A percentile compares a stretch with the other conserved stretches of the same genome.
phyloP scores from a whole-genome alignment of 2,113 vertebrate species.

The Antigone vipio region DNA sequence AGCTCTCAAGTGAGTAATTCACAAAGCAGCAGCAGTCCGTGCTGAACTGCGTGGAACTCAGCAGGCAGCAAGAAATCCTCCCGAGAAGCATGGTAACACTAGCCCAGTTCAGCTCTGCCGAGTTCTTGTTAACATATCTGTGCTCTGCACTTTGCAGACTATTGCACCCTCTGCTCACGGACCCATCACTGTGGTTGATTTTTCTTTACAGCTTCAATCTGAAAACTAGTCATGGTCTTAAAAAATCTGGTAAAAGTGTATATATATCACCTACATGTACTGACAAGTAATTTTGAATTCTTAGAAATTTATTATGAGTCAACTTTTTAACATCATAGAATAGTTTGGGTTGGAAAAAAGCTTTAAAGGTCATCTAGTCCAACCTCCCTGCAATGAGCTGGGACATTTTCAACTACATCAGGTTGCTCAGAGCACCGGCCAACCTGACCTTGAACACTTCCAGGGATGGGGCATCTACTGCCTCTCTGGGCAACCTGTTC shows the following conservation, averaged over 20 bases:
- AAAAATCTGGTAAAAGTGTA: not conserved
- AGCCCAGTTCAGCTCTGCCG: rapidly evolving
- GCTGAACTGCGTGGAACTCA: rapidly evolving
- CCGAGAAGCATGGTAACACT: too few species aligned
- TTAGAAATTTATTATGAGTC: not conserved
- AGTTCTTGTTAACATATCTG: not conserved
- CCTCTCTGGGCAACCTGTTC: not conserved
- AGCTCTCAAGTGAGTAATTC: rapidly evolving
- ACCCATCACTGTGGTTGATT: not conserved
- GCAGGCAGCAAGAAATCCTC: rapidly evolving
- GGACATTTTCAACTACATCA: not conserved
- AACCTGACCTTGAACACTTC: not conserved
- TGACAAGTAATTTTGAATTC: not conserved
- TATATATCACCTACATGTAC: not conserved
- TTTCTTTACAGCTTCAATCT: not conserved
- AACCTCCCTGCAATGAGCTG: not conserved
- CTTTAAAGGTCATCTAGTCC: not conserved
- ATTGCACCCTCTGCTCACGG: not conserved
- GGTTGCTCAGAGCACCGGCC: not conserved
- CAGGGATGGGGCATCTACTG: not conserved
- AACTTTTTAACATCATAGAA: not conserved
- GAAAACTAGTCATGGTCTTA: not conserved
- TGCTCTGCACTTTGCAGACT: not conserved
- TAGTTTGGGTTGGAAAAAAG: not conserved
- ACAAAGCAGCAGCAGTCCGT: not conserved